phyloP scores from a whole-genome alignment of 1,140 invertebrate genomes.

The Druon quercuslanigerum region DNA sequence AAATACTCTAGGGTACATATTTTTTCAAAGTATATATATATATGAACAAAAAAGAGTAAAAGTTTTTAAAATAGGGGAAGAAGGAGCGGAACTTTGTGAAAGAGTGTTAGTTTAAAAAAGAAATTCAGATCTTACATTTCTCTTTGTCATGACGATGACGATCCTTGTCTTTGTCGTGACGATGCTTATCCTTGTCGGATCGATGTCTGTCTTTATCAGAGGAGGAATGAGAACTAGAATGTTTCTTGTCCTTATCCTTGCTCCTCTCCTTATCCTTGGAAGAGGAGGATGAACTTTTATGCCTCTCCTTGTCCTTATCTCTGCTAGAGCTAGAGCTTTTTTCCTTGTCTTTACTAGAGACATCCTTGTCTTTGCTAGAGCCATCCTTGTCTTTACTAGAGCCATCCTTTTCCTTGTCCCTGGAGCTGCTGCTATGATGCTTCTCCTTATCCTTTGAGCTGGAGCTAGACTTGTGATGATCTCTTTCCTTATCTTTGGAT shows the following conservation, averaged over 20 bases:
- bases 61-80: no score
- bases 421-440: slow-evolving; percentile 56
- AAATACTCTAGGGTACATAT: no score
- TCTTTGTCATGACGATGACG: slow-evolving; percentile 72
- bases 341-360: slow-evolving; percentile 73
- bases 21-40: no score
- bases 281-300: slow-evolving; percentile 62
- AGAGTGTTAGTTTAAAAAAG: no score
- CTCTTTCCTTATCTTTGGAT: slow-evolving; percentile 63
- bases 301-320: slow-evolving; percentile 71
- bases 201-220: slow-evolving; percentile 74
- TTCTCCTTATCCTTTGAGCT: slow-evolving; percentile 68
- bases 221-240: slow-evolving; percentile 56
- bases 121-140: slow-evolving; percentile 60
- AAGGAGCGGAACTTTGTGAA: no score
- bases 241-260: slow-evolving; percentile 36
- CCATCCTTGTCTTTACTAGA: slow-evolving; percentile 75
- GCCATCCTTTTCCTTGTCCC: slow-evolving; percentile 62
- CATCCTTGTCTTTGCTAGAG: slow-evolving; percentile 73
- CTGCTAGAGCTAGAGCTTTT: slow-evolving; percentile 76
- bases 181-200: slow-evolving; percentile 76
- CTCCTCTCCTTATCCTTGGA: slow-evolving; percentile 76
- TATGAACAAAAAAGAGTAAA: no score
- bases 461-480: slow-evolving; percentile 72
- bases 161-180: slow-evolving; percentile 78